These are phyloP conservation scores for Agrotis puta DNA, from an alignment of 2,888 invertebrate genomes.

Conservation along the genomic window DNA sequence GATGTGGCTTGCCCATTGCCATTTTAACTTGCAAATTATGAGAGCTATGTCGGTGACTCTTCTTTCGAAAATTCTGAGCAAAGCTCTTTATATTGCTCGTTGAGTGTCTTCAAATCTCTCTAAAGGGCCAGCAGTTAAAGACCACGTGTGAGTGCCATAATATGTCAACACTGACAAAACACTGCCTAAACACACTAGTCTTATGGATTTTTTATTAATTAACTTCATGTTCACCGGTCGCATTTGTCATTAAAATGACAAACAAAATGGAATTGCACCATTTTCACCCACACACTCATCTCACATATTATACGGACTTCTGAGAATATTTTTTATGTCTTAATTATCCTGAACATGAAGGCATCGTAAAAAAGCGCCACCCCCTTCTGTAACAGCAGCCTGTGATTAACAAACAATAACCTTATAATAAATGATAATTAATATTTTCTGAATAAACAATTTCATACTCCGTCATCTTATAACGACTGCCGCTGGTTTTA, in stretches of 20 bases:
- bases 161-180: too few species aligned
- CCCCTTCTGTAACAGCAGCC: slow-evolving; percentile 58
- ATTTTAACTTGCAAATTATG: too few species aligned
- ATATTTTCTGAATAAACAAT: slow-evolving; percentile 73
- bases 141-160: too few species aligned
- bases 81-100: too few species aligned
- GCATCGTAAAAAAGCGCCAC: slow-evolving; percentile 67
- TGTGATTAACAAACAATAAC: slow-evolving; percentile 81
- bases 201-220: too few species aligned
- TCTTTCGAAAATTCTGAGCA: too few species aligned
- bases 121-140: too few species aligned
- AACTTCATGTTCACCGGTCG: too few species aligned
- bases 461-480: slow-evolving; percentile 58
- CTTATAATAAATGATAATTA: slow-evolving; percentile 76
- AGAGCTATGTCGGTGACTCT: too few species aligned
- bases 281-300: slow-evolving; percentile 50
- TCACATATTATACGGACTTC: slow-evolving; percentile 64
- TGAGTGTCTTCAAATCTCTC: too few species aligned
- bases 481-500: slow-evolving; percentile 51
- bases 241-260: slow-evolving; percentile 32
- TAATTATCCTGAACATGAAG: slow-evolving; percentile 73
- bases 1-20: too few species aligned
- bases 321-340: slow-evolving; percentile 78
- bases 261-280: slow-evolving; percentile 44
- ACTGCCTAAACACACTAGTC: too few species aligned